These are phyloP conservation scores for Hippoglossus hippoglossus DNA, from an alignment of 2,797 vertebrate species.

Conservation along the genomic window DNA sequence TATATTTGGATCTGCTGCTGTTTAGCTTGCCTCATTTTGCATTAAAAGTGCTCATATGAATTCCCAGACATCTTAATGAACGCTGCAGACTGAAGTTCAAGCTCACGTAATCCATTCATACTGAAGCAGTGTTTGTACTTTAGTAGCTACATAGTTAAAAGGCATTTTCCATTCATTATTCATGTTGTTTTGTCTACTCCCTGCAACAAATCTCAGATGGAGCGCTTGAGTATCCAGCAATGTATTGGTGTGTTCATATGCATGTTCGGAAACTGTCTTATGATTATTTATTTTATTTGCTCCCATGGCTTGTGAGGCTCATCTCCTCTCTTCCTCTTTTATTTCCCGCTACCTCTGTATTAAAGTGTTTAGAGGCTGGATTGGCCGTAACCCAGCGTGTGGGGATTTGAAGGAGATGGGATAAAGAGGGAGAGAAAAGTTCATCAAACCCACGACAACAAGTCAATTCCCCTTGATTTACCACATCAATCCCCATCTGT, in stretches of 20 bases:
- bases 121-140: constrained; percentile 18
- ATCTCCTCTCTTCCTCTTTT: background rate
- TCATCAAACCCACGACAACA: constrained; percentile 73
- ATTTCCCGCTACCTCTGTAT: constrained; percentile 13
- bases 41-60: background rate
- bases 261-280: constrained; percentile 32
- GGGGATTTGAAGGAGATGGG: constrained; percentile 62
- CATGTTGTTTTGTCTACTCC: constrained; percentile 57
- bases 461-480: constrained; percentile 73
- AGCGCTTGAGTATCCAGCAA: constrained; percentile 37
- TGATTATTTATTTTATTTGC: constrained; percentile 28
- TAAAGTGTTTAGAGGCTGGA: constrained; percentile 48
- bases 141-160: constrained; percentile 32
- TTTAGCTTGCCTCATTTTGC: background rate
- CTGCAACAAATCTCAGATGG: constrained; percentile 33
- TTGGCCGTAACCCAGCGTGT: constrained; percentile 57
- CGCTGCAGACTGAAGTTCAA: constrained; percentile 10
- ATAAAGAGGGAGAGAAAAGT: constrained; percentile 72
- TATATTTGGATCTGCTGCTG: too few relatives aligned
- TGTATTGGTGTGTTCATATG: constrained; percentile 52
- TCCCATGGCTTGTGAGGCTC: constrained; percentile 15
- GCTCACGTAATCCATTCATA: constrained; percentile 23
- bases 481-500: constrained; percentile 59
- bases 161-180: constrained; percentile 60
- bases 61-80: constrained; percentile 16